These are phyloP conservation scores for Stramonita haemastoma DNA, from an alignment of 2,888 invertebrate genomes.

Conservation along the genomic window DNA sequence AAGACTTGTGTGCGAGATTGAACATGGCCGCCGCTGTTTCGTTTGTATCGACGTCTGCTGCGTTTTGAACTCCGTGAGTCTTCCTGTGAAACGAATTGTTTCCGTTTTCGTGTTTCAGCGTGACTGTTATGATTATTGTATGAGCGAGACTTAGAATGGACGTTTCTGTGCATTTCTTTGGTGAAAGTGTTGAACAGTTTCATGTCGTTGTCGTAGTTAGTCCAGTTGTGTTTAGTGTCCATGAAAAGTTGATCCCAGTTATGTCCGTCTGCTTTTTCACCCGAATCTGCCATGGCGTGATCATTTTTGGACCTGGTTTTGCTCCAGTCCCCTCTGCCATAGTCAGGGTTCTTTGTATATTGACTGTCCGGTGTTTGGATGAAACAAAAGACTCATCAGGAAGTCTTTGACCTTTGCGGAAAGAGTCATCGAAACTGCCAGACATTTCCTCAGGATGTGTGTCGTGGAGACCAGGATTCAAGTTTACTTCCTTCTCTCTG, in stretches of 20 bases:
- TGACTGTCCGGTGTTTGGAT: background rate
- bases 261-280: no score
- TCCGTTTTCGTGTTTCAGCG: no score
- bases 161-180: no score
- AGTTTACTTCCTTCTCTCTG: background rate
- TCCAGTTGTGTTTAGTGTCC: no score
- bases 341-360: background rate
- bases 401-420: background rate
- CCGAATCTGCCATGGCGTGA: no score
- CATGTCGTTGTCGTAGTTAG: no score
- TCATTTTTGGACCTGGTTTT: background rate
- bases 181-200: no score
- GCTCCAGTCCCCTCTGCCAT: background rate
- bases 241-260: no score
- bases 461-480: background rate
- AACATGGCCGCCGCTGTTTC: background rate
- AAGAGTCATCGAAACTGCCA: background rate
- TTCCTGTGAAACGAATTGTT: no score
- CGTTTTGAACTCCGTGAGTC: background rate
- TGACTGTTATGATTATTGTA: no score
- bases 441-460: background rate
- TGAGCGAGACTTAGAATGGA: no score
- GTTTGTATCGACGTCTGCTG: background rate
- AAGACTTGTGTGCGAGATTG: background rate
- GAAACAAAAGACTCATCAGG: background rate